Conservation (phyloP, 2,113 vertebrate species). For the Pica pica region DNA sequence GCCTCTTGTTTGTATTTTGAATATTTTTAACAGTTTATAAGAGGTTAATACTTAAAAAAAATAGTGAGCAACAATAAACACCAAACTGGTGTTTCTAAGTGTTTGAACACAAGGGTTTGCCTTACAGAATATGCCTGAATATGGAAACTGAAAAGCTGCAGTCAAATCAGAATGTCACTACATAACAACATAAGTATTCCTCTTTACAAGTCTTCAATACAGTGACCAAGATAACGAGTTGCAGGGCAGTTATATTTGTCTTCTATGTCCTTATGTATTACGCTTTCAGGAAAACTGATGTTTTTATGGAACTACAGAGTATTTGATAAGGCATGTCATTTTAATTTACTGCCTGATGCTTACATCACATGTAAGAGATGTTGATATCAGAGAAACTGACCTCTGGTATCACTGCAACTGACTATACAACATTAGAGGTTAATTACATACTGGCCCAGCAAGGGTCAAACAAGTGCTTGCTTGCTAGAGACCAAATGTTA, state of each 20-base stretch:
- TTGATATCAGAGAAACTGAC: background rate
- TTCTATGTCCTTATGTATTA: background rate
- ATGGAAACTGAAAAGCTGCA: background rate
- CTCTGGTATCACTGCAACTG: background rate
- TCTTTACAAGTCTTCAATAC: background rate
- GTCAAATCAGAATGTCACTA: background rate
- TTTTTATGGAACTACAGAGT: background rate
- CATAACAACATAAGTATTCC: fast-evolving
- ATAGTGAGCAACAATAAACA: background rate
- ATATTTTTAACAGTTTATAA: background rate
- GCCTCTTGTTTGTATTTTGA: background rate
- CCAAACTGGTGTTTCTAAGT: background rate
- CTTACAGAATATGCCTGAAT: background rate
- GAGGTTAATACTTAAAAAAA: background rate
- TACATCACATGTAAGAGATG: background rate
- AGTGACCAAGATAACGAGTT: background rate
- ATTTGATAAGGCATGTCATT: background rate
- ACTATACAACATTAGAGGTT: background rate
- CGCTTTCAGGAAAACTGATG: fast-evolving
- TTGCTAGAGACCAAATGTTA: background rate
- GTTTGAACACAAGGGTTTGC: background rate
- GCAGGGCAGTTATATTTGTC: background rate
- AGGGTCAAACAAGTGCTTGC: background rate
- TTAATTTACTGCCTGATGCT: background rate
- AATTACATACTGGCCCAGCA: background rate